Conservation (phyloP, 2,797 vertebrate species). For the Erpetoichthys calabaricus region DNA sequence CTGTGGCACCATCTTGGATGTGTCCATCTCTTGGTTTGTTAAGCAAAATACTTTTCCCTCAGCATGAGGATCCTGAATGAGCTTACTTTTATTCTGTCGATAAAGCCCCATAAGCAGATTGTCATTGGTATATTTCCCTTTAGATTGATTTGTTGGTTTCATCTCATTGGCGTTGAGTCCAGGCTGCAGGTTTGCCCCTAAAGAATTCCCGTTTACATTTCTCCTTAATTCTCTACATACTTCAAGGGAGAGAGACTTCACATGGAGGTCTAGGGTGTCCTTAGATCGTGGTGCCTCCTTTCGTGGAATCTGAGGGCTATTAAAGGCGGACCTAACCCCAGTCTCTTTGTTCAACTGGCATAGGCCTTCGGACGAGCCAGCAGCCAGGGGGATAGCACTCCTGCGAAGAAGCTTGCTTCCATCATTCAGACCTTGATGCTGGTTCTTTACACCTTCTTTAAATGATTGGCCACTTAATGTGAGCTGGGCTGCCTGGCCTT, state of each 20-base stretch:
- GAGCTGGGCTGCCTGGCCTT: constrained; percentile 20
- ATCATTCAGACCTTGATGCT: constrained; percentile 22
- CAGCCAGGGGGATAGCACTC: constrained; percentile 23
- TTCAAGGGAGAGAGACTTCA: constrained; percentile 27
- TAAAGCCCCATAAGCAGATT: constrained; percentile 20
- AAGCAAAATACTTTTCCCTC: no score
- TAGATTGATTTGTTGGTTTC: constrained; percentile 7
- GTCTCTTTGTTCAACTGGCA: constrained; percentile 21
- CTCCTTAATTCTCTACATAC: constrained; percentile 31
- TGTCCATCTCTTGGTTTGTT: no score
- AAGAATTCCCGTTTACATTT: constrained; percentile 39
- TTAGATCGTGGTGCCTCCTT: constrained; percentile 31
- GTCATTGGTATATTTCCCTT: constrained; percentile 16
- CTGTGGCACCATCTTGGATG: no score
- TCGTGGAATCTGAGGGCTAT: constrained; percentile 42
- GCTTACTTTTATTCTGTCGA: no score
- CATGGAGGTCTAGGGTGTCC: constrained; percentile 29
- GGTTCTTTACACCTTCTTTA: constrained; percentile 28
- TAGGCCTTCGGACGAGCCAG: constrained; percentile 19
- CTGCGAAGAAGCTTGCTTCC: constrained; percentile 30
- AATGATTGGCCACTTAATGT: constrained; percentile 20
- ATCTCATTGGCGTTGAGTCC: constrained; percentile 35
- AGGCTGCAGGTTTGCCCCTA: constrained; percentile 21
- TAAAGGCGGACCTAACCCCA: constrained; percentile 47
- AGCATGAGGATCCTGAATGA: no score